Base-by-base conservation (phyloP, 2,113 vertebrate species). In the Channa argus region DNA sequence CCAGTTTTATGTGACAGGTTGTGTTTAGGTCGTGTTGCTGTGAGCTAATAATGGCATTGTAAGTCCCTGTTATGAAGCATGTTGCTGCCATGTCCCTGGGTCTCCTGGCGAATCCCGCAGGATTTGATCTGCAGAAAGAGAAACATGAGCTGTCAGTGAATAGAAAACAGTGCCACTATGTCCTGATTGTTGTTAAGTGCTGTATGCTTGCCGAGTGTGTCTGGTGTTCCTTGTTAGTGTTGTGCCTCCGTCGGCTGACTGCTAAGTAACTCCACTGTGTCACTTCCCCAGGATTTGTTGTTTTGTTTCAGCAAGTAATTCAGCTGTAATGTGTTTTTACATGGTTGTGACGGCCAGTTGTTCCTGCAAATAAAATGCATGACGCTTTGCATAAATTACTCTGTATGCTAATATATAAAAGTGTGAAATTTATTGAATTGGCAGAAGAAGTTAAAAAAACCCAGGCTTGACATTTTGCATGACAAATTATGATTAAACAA, bases 61-160 rank as follows among this genome's bases (percentile, higher is more conserved):
- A 15, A 6, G 36, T 69, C 11, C 9, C 36, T 60, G 56, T 49
- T 56, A 2, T 8, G n/a, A 41, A 51, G n/a, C 39, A 47, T 13
- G n/a, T 63, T 66, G 77, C 71, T 72, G 70, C 58, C 39, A 3
- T 74, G 67, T 71, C 68, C 15, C 63, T 8, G 5, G 33, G 44
- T 60, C 76, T 70, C 71, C 59, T 41, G 70, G 77, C 82, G 80
- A 63, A 77, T 43, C 62, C 54, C 7, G 3, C 3, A 34, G 72
- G 65, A 71, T 72, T 74, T 68, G 41, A 50, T 71, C 71, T 69
- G 5, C n/a, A 8, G 45, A 45, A 13, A 4, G 67, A 81, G 59
- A 63, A 66, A 75, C 14, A 66, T 24, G 54, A 85, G 55, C 79
- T 71, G 68, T 49, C 39, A 1, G 15, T 55, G 49, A 71, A 74